phyloP scores from a whole-genome alignment of 2,113 vertebrate genomes.

The Albula goreensis region DNA sequence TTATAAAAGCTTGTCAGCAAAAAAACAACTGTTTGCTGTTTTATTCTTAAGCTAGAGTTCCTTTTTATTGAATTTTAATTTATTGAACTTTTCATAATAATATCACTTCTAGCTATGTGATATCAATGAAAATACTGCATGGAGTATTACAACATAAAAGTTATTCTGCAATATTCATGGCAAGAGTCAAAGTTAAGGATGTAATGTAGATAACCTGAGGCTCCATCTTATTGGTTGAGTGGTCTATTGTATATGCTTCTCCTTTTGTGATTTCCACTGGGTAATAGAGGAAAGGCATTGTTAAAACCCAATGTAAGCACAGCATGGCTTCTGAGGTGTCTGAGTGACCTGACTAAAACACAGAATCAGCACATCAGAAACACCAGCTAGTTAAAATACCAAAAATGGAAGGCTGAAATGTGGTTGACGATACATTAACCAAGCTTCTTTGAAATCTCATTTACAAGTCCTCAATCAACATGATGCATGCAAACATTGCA shows the following conservation, averaged over 20 bases:
- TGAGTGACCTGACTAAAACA: not conserved
- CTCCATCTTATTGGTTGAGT: not conserved
- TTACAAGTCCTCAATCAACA: not conserved
- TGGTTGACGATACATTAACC: not conserved
- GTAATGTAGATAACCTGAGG: not conserved
- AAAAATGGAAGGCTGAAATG: too few species aligned
- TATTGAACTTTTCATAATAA: not conserved
- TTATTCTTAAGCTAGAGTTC: not conserved
- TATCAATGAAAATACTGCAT: too few species aligned
- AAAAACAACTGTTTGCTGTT: not conserved
- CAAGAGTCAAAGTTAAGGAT: not conserved
- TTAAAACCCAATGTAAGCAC: not conserved
- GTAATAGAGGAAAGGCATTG: not conserved
- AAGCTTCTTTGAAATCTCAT: constrained; percentile 8
- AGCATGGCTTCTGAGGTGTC: not conserved
- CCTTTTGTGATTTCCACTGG: not conserved
- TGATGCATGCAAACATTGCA: not conserved
- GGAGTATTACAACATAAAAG: too few species aligned
- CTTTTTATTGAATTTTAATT: not conserved
- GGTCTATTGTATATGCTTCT: not conserved
- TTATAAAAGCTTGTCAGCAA: not conserved
- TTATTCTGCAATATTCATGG: too few species aligned
- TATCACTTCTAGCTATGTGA: too few species aligned
- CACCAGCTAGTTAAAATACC: not conserved
- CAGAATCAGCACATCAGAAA: not conserved